Conservation (phyloP, 2,797 vertebrate species). For the Cichlasoma orientale region DNA sequence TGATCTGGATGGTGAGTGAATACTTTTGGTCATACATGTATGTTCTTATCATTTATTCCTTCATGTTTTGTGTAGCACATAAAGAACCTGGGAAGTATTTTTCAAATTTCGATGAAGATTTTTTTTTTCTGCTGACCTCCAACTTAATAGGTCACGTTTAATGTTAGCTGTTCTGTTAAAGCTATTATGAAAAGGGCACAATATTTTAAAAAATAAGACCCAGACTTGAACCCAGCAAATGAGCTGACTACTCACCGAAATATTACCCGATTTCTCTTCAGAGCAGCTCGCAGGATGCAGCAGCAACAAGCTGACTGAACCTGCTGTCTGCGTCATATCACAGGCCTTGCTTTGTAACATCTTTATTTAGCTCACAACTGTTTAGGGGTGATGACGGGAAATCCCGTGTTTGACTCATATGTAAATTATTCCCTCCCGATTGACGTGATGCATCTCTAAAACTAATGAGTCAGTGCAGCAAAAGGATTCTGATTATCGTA, state of each 20-base stretch:
- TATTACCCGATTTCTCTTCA: not conserved
- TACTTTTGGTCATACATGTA: too few relatives aligned
- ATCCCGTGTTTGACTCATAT: not conserved
- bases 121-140: not conserved
- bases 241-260: not conserved
- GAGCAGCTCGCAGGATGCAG: not conserved
- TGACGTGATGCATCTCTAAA: not conserved
- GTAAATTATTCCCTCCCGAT: not conserved
- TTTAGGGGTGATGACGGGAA: not conserved
- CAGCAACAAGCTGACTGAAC: not conserved
- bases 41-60: not conserved
- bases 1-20: too few relatives aligned
- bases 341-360: not conserved
- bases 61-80: too few relatives aligned
- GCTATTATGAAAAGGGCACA: not conserved
- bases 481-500: not conserved
- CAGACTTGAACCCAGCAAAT: not conserved
- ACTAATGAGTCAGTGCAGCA: not conserved
- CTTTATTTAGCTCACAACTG: not conserved
- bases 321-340: not conserved
- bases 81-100: too few relatives aligned
- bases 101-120: too few relatives aligned
- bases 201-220: too few relatives aligned
- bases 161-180: not conserved
- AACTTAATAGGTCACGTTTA: rapidly evolving